Evolutionary conservation across 2,113 vertebrate species (phyloP), one percentile per base, ranked within the genome.

Genomic region (Actinemys pallida): DNA sequence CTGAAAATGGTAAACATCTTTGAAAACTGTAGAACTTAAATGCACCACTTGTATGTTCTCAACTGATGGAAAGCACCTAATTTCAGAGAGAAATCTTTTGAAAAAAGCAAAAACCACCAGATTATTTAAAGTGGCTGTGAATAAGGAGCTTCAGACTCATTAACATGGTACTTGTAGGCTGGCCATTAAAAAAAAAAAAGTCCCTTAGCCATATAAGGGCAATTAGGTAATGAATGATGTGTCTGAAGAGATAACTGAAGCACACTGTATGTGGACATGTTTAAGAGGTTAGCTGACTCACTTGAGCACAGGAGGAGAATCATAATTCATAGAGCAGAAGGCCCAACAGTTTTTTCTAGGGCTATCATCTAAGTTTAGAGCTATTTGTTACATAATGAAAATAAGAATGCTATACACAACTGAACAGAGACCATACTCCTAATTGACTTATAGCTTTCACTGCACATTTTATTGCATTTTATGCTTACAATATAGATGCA

Each of bases 401-500:
- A 31, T 4, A 87, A 29, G 7, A 57, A 83, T 57, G 13, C 42
- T 16, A 22, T 11, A 35, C 12, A 84, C 8, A 80, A 16, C 1
- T 7, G 29, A 8, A 17, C 1, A 57, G 49, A 54, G 86, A 31
- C 29, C 69, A 35, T 14, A 89, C 12, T 6, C 9, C 59, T 78
- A 78, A 75, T 4, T 90, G 42, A 45, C 54, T 90, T 83, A 87
- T 11, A 94, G 27, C 25, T 81, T 86, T 92, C 59, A 89, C 2
- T 11, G 45, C 76, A 75, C 49, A 89, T 45, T 53, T 88, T 31
- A 29, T 75, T 72, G 29, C 57, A 84, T 78, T 90, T 90, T 96
- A 95, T 47, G 93, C 90, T 91, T 94, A 50, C 62, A 93, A 65
- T 94, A 93, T 4, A 83, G 10, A 90, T 95, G 91, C 87, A 93